phyloP scores from a whole-genome alignment of 2,113 vertebrate genomes.

The Oceanites oceanicus region DNA sequence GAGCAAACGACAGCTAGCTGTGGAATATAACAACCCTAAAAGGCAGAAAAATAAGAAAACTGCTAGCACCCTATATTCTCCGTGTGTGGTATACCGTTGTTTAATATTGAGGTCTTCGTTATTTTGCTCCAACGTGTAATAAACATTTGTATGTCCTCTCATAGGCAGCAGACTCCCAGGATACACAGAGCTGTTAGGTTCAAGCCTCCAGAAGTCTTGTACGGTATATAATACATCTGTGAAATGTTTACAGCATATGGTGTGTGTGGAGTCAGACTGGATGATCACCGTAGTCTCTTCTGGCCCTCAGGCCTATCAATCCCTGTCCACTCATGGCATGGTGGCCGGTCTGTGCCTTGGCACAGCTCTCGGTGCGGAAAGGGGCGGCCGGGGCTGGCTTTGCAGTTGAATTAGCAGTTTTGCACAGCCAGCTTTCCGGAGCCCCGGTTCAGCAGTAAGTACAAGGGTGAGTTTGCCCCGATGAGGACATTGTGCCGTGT shows the following conservation, averaged over 20 bases:
- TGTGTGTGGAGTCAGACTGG: not conserved
- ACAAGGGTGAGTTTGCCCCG: not conserved
- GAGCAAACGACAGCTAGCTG: not conserved
- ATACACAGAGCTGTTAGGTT: not conserved
- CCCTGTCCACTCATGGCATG: not conserved
- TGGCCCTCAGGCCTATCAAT: not conserved
- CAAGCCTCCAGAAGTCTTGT: not conserved
- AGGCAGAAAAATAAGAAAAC: not conserved
- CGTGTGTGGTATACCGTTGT: accelerated
- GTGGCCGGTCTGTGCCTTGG: not conserved
- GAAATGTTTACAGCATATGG: not conserved
- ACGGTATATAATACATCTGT: not conserved
- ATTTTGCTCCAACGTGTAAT: not conserved
- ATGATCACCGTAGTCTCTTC: not conserved
- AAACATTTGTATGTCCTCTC: accelerated
- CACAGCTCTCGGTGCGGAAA: accelerated
- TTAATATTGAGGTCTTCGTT: not conserved
- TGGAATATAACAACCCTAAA: not conserved
- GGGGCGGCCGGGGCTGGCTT: not conserved
- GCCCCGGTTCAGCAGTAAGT: accelerated
- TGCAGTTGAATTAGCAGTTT: not conserved
- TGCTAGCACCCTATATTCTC: not conserved
- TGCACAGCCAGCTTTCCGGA: not conserved
- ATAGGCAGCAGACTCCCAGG: not conserved
- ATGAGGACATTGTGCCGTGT: accelerated